Percentiles rank a stretch among this genome's conserved stretches.
phyloP scores from a whole-genome alignment of 2,113 vertebrate genomes.

The Tychaedon coryphoeus region DNA sequence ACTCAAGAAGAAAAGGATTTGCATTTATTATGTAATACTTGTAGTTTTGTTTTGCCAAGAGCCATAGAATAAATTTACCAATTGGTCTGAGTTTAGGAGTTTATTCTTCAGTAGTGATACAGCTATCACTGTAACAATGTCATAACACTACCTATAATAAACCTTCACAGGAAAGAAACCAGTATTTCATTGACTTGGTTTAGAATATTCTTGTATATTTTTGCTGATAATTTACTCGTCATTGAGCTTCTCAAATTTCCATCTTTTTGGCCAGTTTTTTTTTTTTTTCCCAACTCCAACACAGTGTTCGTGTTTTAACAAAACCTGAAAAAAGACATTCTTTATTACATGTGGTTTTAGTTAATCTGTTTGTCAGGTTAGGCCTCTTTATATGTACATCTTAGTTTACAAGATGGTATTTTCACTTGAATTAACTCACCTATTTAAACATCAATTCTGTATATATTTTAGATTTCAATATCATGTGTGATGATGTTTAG shows the following conservation, averaged over 20 bases:
- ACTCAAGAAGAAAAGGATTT: neutral
- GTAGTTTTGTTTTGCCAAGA: neutral
- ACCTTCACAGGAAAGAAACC: neutral
- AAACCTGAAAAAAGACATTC: neutral
- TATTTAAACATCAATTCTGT: neutral
- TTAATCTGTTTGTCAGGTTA: neutral
- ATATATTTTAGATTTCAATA: neutral
- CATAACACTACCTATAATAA: rapidly evolving
- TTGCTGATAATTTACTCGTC: neutral
- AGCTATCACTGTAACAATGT: neutral
- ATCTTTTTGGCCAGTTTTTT: neutral
- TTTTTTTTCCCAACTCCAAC: neutral
- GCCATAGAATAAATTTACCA: neutral
- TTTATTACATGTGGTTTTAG: neutral
- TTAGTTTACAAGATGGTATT: neutral
- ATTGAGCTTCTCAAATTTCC: neutral
- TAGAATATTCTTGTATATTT: neutral
- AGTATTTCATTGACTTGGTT: neutral
- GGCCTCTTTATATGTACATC: neutral
- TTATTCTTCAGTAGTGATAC: neutral
- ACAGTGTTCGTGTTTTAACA: neutral
- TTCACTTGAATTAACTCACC: neutral
- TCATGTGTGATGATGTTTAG: neutral
- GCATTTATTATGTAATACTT: neutral
- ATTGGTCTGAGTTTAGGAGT: neutral